Conservation (phyloP, 2,113 vertebrate species). For the Dryoscopus gambensis region DNA sequence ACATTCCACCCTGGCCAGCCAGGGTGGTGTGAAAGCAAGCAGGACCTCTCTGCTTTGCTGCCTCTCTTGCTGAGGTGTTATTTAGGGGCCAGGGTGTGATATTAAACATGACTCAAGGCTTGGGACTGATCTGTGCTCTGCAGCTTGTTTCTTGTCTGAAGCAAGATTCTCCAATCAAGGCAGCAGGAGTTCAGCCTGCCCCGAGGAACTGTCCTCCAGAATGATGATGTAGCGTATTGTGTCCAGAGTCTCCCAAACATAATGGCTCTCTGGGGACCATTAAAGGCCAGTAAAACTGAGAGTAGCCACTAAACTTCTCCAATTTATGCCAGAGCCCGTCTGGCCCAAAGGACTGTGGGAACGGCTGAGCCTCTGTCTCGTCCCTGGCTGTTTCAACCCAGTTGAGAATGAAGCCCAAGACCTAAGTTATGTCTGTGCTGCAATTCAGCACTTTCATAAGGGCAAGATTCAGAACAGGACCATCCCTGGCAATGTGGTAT, state of each 20-base stretch:
- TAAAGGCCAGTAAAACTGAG: constrained; percentile 32
- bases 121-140: not conserved
- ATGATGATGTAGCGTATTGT: not conserved
- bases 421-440: not conserved
- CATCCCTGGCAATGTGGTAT: not conserved
- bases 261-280: not conserved
- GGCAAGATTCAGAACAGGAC: not conserved
- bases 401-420: not conserved
- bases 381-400: not conserved
- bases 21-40: not conserved
- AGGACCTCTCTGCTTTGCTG: not conserved
- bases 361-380: not conserved
- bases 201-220: not conserved
- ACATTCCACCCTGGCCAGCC: not conserved
- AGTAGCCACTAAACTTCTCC: constrained; percentile 28
- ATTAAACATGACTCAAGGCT: not conserved
- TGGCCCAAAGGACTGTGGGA: not conserved
- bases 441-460: not conserved
- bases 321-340: not conserved
- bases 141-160: not conserved
- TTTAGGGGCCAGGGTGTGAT: not conserved
- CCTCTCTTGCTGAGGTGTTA: not conserved
- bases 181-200: constrained; percentile 8
- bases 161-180: not conserved
- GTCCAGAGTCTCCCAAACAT: constrained; percentile 1